phyloP scores from a whole-genome alignment of 2,113 vertebrate genomes.

The Apodemus speciosus region DNA sequence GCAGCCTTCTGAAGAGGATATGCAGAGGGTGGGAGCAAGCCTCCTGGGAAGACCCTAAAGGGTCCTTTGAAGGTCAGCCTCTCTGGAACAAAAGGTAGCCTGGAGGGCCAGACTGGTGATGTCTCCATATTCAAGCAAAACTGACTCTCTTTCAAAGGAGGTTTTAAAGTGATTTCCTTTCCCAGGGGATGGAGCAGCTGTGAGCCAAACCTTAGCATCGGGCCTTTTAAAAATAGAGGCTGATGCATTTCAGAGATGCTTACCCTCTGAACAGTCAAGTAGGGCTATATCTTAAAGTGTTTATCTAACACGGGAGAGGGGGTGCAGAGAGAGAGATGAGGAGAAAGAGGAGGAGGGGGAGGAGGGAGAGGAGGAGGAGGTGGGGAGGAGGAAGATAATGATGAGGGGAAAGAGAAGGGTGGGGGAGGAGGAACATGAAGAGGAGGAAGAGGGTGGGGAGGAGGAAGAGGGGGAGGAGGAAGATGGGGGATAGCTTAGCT shows the following conservation, averaged over 20 bases:
- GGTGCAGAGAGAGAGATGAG: too few species aligned
- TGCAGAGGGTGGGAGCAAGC: background rate
- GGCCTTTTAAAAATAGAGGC: slow-evolving; percentile 63
- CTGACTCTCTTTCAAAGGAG: slow-evolving; percentile 48
- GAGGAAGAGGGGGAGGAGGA: too few species aligned
- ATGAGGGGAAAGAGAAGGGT: too few species aligned
- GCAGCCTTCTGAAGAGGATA: background rate
- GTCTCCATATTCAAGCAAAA: slow-evolving; percentile 25
- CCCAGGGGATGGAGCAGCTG: slow-evolving; percentile 24
- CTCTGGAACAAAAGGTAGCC: slow-evolving; percentile 54
- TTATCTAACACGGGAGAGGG: background rate
- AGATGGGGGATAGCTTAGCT: background rate
- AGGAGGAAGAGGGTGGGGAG: too few species aligned
- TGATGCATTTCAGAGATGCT: slow-evolving; percentile 60
- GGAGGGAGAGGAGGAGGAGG: too few species aligned
- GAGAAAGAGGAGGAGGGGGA: too few species aligned
- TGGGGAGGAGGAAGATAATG: too few species aligned
- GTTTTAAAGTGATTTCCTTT: slow-evolving; percentile 62
- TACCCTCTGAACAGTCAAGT: slow-evolving; percentile 27
- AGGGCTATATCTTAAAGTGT: slow-evolving; percentile 40
- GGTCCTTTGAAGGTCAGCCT: slow-evolving; percentile 48
- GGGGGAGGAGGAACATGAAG: too few species aligned
- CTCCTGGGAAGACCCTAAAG: background rate
- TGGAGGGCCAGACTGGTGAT: background rate
- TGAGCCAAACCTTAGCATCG: slow-evolving; percentile 58